phyloP scores from a whole-genome alignment of 1,140 invertebrate genomes.

The Ericerus pela region DNA sequence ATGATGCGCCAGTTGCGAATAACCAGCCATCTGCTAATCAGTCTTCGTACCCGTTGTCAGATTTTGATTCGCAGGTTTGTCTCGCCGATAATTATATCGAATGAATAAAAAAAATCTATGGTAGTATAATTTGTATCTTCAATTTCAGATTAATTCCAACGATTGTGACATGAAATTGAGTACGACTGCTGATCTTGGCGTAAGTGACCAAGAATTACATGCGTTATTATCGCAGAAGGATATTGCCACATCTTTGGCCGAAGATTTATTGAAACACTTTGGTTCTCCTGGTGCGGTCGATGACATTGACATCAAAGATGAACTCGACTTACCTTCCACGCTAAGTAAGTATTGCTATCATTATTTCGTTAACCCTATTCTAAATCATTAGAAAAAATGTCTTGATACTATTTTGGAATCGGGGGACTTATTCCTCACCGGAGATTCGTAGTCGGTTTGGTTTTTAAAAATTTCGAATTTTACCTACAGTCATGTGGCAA shows the following conservation, averaged over 20 bases:
- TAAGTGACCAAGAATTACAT: conserved; percentile 50
- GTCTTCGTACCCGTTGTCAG: neutral
- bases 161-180: conserved; percentile 5
- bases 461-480: too few relatives aligned
- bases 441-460: too few relatives aligned
- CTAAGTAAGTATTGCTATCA: too few relatives aligned
- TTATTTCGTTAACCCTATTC: too few relatives aligned
- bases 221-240: conserved; percentile 55
- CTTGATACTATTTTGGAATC: too few relatives aligned
- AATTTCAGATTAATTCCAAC: neutral
- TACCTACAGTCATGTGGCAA: too few relatives aligned
- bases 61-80: neutral
- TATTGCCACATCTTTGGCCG: conserved; percentile 60
- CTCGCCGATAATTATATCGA: neutral
- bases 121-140: too few relatives aligned
- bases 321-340: neutral
- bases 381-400: too few relatives aligned
- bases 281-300: conserved; percentile 33
- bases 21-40: neutral
- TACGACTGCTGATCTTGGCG: conserved; percentile 21
- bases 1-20: neutral
- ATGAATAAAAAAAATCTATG: too few relatives aligned
- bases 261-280: conserved; percentile 69
- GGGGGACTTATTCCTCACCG: too few relatives aligned
- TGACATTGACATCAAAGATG: conserved; percentile 10